Base-by-base conservation (phyloP, 1,140 invertebrate species). In the Drosophila leontia region DNA sequence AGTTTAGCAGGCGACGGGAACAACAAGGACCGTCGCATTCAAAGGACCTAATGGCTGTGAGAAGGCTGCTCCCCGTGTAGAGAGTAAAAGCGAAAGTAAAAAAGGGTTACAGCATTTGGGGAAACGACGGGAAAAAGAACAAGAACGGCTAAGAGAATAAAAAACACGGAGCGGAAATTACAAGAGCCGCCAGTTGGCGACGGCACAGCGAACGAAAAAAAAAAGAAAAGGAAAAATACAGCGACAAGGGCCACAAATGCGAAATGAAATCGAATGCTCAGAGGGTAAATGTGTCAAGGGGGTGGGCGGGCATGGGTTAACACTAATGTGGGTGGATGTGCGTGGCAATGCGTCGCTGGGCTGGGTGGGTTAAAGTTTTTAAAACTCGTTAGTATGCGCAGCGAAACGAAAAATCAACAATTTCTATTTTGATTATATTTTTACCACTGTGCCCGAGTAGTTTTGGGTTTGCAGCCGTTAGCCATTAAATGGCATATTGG, bases 381-480 rank as follows among this genome's bases (percentile, higher is more conserved):
- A 68, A 78, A 88, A 75, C 78, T 88, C 85, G 85, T 88, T 88
- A 85, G 85, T 88, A 88, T 88, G 85, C 85, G 78, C 81, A 90
- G 67, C 85, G 85, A 90, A 62, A 90, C 85, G 85, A 85, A 90
- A 90, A 90, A 88, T 90, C 85, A 90, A 88, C 85, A 90, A 90
- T 88, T 85, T 90, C 86, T 90, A 84, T 84, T 88, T 90, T 78
- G 78, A 78, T 88, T 79, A 90, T 90, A 78, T 75, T 90, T 78
- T 35, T 67, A 75, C 68, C 84, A 83, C 79, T 77, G 74, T 70
- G 75, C 32, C 19, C 32, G 50, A 41, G 26, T 44, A 35, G 39
- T 77, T 77, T 77, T 17, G 26, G 32, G 55, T 34, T 68, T 39
- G 17, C 15, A 29, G 35, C 37, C 58, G 48, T 37, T 55, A 39